Percentiles rank a stretch among this genome's conserved stretches.
phyloP scores from a whole-genome alignment of 2,113 vertebrate genomes.

The Bubo scandiacus region DNA sequence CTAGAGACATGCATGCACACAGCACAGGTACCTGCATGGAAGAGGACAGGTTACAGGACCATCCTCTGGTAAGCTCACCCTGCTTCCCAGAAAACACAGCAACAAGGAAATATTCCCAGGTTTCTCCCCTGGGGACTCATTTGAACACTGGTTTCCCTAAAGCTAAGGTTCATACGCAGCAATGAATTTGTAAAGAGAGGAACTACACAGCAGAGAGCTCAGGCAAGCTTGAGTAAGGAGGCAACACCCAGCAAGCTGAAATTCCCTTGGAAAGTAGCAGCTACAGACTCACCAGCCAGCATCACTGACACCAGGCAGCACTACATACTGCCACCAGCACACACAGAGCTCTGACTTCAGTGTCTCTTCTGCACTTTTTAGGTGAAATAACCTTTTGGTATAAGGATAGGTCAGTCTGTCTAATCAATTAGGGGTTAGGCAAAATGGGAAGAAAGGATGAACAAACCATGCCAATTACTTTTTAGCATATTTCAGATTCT shows the following conservation, averaged over 20 bases:
- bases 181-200: neutral
- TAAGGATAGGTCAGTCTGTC: neutral
- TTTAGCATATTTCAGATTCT: neutral
- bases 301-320: neutral
- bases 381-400: neutral
- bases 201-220: neutral
- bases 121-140: neutral
- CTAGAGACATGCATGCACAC: neutral
- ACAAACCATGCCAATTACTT: neutral
- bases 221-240: neutral
- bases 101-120: neutral
- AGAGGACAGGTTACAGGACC: neutral
- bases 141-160: neutral
- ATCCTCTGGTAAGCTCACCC: neutral
- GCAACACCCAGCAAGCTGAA: neutral
- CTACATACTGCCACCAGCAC: neutral
- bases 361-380: neutral
- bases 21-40: neutral
- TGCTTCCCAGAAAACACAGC: neutral
- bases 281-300: neutral
- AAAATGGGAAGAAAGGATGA: neutral
- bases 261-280: neutral
- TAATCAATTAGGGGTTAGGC: neutral
- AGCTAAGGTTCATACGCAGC: neutral
- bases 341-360: neutral